Percentiles rank a stretch among this genome's conserved stretches.
These are phyloP conservation scores for Malurus leucopterus DNA, from an alignment of 2,797 vertebrate species.

Conservation along the genomic window DNA sequence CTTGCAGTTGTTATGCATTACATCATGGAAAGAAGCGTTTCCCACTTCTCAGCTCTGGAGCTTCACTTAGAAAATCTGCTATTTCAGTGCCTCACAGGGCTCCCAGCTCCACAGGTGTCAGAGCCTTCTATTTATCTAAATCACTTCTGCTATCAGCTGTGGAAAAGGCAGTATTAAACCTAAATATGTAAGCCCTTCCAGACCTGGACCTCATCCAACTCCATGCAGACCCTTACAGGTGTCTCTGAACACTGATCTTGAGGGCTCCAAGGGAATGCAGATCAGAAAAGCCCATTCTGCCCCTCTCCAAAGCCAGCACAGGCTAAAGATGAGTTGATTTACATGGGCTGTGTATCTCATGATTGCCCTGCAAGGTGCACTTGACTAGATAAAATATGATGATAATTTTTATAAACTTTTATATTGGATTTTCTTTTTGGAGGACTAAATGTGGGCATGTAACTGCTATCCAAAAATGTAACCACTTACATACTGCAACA, in stretches of 20 bases:
- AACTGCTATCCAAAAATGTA: background rate
- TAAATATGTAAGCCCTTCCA: conserved; percentile 7
- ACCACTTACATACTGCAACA: background rate
- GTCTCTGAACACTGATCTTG: background rate
- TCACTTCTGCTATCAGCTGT: conserved; percentile 34
- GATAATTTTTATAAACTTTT: background rate
- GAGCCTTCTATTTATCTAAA: conserved; percentile 19
- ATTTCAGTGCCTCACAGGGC: background rate
- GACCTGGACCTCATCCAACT: conserved; percentile 11
- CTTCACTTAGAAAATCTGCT: conserved; percentile 4
- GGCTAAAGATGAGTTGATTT: background rate
- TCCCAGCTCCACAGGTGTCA: background rate
- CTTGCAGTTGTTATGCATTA: conserved; percentile 10
- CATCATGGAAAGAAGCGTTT: background rate
- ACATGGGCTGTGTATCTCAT: background rate
- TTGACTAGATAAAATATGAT: background rate
- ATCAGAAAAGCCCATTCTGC: background rate
- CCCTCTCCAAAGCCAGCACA: background rate
- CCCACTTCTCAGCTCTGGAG: background rate
- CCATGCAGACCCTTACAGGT: background rate
- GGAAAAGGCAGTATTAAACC: conserved; percentile 27
- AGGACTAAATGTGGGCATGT: background rate
- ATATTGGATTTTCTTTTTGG: background rate
- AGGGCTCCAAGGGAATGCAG: background rate
- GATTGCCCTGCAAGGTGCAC: background rate